Evolutionary conservation across 1,140 invertebrate genomes (phyloP), one percentile per base, ranked within the genome.

Genomic region (Zophobas morio): DNA sequence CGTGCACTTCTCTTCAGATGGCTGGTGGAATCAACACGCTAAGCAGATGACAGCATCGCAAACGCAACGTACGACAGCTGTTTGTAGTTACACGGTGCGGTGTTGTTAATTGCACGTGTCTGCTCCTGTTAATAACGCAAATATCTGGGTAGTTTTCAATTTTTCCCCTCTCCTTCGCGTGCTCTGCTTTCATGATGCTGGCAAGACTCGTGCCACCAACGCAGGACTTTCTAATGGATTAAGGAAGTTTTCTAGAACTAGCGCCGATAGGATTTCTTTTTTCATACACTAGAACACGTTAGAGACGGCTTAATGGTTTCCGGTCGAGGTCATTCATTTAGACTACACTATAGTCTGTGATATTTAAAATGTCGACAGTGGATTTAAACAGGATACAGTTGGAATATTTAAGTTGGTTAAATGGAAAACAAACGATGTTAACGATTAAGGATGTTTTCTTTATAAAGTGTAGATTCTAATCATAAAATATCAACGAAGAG

Each of bases 201-300:
- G 4, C 20, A 20, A 0, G 20, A 20, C 20, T 20, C 49, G 49
- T 20, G n/a, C 49, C 49, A 20, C 20, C n/a, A 2, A 2, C 49
- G 20, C 20, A 51, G 20, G 6, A 51, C n/a, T 20, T 39, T 32
- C 36, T 63, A 63, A 63, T 63, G 37, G 57, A 63, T 63, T 63
- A 63, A 63, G 57, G 39, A 63, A 63, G 57, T 63, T 63, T 37
- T 36, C 35, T 6, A 20, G 36, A 37, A 63, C 39, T 63, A 63
- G 57, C 35, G 8, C 57, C 57, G 8, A 63, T 63, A 63, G 39
- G 57, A 34, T 37, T 34, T 63, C 34, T 63, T 63, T 63, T 20
- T 20, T 20, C 20, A 20, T 20, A 20, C 20, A 20, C 20, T 20
- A 20, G 20, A 20, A 20, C 20, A 20, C 20, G 20, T 20, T 20